Conservation (phyloP, 1,140 invertebrate species). For the Cephus cinctus region DNA sequence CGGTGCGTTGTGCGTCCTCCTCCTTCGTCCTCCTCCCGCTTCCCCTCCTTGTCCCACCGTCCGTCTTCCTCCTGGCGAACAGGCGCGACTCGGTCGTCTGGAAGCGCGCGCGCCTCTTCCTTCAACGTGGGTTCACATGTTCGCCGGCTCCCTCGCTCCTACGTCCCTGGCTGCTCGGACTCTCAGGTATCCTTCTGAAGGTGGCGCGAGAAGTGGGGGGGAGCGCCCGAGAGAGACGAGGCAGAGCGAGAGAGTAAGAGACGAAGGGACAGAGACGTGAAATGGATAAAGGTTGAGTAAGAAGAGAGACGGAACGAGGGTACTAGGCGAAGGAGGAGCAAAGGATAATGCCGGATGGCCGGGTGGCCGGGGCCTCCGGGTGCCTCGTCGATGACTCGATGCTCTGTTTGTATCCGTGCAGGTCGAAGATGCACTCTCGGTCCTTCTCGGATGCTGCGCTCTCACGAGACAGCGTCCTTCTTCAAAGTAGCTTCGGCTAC, state of each 20-base stretch:
- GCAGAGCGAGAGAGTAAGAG: neutral
- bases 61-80: slow-evolving; percentile 14
- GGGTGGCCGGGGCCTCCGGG: slow-evolving; percentile 20
- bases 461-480: slow-evolving; percentile 6
- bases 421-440: slow-evolving; percentile 14
- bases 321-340: slow-evolving; percentile 20
- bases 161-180: slow-evolving; percentile 2
- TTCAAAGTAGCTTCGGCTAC: slow-evolving; percentile 28
- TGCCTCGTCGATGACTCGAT: slow-evolving; percentile 39
- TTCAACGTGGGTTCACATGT: too few species aligned
- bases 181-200: slow-evolving; percentile 38
- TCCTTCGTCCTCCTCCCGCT: slow-evolving; percentile 8
- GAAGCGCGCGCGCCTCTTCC: slow-evolving; percentile 13
- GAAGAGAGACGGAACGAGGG: slow-evolving; percentile 20
- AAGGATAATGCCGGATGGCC: slow-evolving; percentile 41
- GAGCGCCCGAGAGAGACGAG: neutral
- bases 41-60: slow-evolving; percentile 11
- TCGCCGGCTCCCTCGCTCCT: neutral
- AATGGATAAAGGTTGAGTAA: too few species aligned
- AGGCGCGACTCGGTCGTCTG: slow-evolving; percentile 7
- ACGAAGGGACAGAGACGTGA: too few species aligned
- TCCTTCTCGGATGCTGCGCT: neutral
- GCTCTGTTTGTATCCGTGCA: slow-evolving; percentile 39
- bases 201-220: slow-evolving; percentile 29
- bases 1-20: slow-evolving; percentile 4